Evolutionary conservation across 2,888 invertebrate species (phyloP), one percentile per base, ranked within the genome.

Genomic region (Amiota minor): DNA sequence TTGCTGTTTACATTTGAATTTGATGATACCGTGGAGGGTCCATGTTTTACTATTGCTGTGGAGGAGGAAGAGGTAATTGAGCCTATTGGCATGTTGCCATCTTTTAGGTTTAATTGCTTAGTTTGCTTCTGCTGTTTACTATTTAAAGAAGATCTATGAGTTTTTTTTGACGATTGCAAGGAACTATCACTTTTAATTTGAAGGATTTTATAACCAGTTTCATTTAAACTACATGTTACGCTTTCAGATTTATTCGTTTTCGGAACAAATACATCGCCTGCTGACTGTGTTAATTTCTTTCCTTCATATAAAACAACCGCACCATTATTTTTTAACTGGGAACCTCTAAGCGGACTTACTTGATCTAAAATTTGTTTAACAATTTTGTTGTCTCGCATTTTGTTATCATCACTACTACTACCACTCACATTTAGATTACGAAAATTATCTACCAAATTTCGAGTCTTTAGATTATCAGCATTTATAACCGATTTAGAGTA

Each of bases 101-200:
- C 62, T 35, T 62, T 62, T 1, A 35, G n/a, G 20, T 35, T 12
- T 23, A 62, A n/a, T 62, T 20, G 9, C 23, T 65, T 64, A 11
- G 12, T 71, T 4, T 68, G 72, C 50, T 75, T 75, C 46, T 65
- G 49, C 61, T 59, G 46, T 47, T 70, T 62, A 11, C 53, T 61
- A 12, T 75, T 79, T 20, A 71, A 68, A n/a, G 75, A 75, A 68
- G 77, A 73, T 68, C 77, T 75, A 72, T 78, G 79, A 68, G 75
- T 75, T 65, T 74, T 67, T 70, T 77, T 84, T 18, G 77, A 76
- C 45, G 81, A 77, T 75, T 85, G 81, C 46, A 88, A 79, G 9
- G 87, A 87, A 78, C 87, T 88, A 70, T 89, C 89, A 79, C 88
- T 88, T 70, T 86, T 85, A 45, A 88, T 87, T 72, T 89, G 88